Conservation (phyloP, 2,797 vertebrate genomes). For the Phoeniculus purpureus region DNA sequence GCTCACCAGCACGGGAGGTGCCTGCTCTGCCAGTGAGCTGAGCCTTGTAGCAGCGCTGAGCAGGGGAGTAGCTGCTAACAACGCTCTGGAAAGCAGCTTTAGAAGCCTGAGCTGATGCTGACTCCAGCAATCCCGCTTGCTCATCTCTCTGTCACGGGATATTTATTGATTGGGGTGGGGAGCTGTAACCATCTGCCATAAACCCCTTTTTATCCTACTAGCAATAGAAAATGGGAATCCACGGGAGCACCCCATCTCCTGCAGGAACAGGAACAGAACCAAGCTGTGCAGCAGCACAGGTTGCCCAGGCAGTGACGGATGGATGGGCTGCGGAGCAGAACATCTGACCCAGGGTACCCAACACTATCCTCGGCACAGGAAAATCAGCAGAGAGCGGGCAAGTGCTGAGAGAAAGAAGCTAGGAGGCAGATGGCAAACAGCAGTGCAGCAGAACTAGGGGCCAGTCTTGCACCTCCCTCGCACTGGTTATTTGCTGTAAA, state of each 20-base stretch:
- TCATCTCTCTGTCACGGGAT: not conserved
- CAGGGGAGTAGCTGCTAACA: not conserved
- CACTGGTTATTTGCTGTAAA: not conserved
- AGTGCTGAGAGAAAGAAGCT: not conserved
- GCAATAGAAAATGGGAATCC: not conserved
- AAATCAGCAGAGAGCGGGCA: not conserved
- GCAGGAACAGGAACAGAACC: accelerated
- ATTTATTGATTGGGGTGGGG: not conserved
- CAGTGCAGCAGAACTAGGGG: not conserved
- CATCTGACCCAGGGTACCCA: not conserved
- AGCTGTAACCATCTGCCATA: not conserved
- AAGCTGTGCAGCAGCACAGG: accelerated
- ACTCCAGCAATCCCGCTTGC: not conserved
- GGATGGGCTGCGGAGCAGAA: not conserved
- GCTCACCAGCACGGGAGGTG: not conserved
- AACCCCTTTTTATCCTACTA: not conserved
- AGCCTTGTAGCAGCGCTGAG: accelerated
- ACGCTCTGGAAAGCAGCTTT: not conserved
- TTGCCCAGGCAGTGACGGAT: accelerated
- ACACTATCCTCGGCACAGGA: not conserved
- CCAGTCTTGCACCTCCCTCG: not conserved
- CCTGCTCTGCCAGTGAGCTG: not conserved
- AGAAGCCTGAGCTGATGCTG: not conserved
- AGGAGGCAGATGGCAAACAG: not conserved
- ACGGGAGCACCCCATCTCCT: not conserved